Percentiles rank a stretch among this genome's conserved stretches.
Evolutionary conservation across 1,140 invertebrate species (phyloP).

Genomic region (Drosophila ironensis): DNA sequence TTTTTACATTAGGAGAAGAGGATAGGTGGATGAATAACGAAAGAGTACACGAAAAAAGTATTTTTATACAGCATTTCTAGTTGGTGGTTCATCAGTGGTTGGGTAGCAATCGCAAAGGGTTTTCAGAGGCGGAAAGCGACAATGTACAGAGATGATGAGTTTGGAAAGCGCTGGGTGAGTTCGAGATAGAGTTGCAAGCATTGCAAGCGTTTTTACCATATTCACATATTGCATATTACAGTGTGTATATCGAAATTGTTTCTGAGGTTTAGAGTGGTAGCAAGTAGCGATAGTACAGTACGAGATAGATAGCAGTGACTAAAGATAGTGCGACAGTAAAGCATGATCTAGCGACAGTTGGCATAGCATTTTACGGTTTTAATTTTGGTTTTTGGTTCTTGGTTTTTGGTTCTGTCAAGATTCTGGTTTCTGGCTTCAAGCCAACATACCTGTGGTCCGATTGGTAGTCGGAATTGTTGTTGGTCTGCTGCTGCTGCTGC

Average conservation of each 20-base stretch:
- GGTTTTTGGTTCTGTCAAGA: constrained; percentile 8
- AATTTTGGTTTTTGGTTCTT: constrained; percentile 27
- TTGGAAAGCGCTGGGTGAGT: constrained; percentile 7
- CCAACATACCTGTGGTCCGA: constrained; percentile 60
- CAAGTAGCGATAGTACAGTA: constrained; percentile 25
- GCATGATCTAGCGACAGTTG: constrained; percentile 75
- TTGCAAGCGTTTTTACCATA: constrained; percentile 42
- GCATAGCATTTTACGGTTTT: constrained; percentile 59
- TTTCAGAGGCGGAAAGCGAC: constrained; percentile 52
- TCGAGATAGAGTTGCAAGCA: constrained; percentile 41
- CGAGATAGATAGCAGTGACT: constrained; percentile 33
- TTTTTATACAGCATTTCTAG: constrained; percentile 52
- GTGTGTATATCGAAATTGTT: not conserved
- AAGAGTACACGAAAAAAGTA: constrained; percentile 29
- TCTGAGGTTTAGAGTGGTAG: not conserved
- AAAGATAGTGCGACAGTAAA: constrained; percentile 70
- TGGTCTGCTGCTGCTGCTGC: constrained; percentile 6
- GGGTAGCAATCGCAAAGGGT: constrained; percentile 15
- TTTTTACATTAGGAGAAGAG: constrained; percentile 27
- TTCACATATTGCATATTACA: constrained; percentile 7
- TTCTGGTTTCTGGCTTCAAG: not conserved
- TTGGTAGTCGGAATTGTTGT: constrained; percentile 51
- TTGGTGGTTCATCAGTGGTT: constrained; percentile 23
- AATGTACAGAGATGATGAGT: constrained; percentile 28
- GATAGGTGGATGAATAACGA: constrained; percentile 48